A percentile compares a stretch with the other conserved stretches of the same genome.
These are phyloP conservation scores for Boleophthalmus pectinirostris DNA, from an alignment of 2,113 vertebrate genomes.

Conservation along the genomic window DNA sequence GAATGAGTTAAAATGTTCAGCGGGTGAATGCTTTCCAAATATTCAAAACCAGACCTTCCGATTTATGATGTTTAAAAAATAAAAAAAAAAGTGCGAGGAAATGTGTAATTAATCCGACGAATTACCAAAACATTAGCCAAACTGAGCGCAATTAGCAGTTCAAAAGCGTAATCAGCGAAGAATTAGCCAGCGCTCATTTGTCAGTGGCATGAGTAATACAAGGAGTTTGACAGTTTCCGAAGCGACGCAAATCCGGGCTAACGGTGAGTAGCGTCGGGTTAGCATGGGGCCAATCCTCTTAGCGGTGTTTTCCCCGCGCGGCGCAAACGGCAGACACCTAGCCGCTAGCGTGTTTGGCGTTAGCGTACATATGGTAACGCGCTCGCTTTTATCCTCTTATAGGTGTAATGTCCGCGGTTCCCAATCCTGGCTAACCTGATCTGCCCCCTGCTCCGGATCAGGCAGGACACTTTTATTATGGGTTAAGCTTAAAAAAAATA, in stretches of 20 bases:
- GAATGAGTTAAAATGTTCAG: too few relatives aligned
- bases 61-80: constrained; percentile 64
- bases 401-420: constrained; percentile 64
- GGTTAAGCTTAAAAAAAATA: not conserved
- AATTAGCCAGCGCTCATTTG: constrained; percentile 97
- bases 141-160: constrained; percentile 99
- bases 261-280: constrained; percentile 80
- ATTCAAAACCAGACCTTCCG: constrained; percentile 67
- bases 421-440: constrained; percentile 58
- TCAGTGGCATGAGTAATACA: constrained; percentile 91
- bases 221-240: constrained; percentile 89
- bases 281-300: constrained; percentile 80
- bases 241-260: constrained; percentile 87
- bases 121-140: constrained; percentile 95
- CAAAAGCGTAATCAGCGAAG: constrained; percentile 98
- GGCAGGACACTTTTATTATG: not conserved
- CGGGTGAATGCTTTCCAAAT: not conserved
- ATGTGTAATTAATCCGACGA: constrained; percentile 91
- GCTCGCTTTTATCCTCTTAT: constrained; percentile 66
- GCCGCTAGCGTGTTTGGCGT: constrained; percentile 52
- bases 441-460: not conserved
- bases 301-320: constrained; percentile 78
- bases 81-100: constrained; percentile 61
- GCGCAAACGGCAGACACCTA: constrained; percentile 73
- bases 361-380: constrained; percentile 34